A percentile compares a stretch with the other conserved stretches of the same genome.
phyloP scores from a whole-genome alignment of 2,797 vertebrate genomes.

The Tapirus indicus region DNA sequence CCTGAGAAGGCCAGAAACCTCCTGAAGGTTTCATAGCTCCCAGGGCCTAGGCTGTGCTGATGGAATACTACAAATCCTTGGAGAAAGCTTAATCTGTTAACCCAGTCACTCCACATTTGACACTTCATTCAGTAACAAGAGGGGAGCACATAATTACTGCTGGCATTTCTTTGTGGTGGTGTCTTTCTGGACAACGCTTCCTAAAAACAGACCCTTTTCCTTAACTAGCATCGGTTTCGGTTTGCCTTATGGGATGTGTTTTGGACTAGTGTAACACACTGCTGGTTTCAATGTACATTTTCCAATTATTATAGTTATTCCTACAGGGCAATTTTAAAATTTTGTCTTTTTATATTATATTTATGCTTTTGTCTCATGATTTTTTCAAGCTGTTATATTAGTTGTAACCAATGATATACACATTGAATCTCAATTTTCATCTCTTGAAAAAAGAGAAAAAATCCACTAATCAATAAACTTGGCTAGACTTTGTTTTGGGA shows the following conservation, averaged over 20 bases:
- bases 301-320: constrained; percentile 85
- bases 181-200: constrained; percentile 82
- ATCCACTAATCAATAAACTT: constrained; percentile 20
- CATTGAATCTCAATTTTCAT: constrained; percentile 50
- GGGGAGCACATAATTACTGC: constrained; percentile 90
- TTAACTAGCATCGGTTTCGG: constrained; percentile 84
- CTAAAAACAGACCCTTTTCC: constrained; percentile 85
- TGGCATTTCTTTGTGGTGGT: constrained; percentile 84
- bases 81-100: constrained; percentile 93
- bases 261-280: constrained; percentile 86
- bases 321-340: constrained; percentile 86
- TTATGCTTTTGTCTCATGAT: constrained; percentile 83
- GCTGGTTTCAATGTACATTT: constrained; percentile 87
- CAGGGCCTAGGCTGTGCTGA: constrained; percentile 96
- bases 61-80: constrained; percentile 97
- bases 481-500: constrained; percentile 58
- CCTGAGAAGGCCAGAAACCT: constrained; percentile 96
- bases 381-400: constrained; percentile 81
- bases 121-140: constrained; percentile 79
- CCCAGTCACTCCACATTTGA: constrained; percentile 83
- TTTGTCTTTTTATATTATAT: constrained; percentile 83
- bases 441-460: not conserved
- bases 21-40: constrained; percentile 98
- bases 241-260: constrained; percentile 88
- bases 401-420: constrained; percentile 68